Conservation (phyloP, 1,140 invertebrate genomes). For the Chionoecetes opilio region DNA sequence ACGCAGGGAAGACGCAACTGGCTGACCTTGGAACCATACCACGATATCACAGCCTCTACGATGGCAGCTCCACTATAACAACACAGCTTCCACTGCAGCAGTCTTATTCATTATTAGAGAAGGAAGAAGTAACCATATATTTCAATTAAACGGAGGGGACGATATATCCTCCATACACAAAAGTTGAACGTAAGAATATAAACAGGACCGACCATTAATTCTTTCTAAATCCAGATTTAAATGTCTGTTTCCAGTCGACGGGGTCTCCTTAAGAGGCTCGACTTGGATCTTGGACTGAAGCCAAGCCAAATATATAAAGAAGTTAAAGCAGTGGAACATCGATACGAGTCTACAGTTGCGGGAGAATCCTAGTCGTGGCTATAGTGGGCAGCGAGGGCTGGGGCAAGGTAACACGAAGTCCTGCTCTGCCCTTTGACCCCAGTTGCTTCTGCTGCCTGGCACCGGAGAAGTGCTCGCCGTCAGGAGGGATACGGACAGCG, state of each 20-base stretch:
- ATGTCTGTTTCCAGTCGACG: conserved; percentile 65
- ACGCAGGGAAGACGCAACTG: conserved; percentile 44
- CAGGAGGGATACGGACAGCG: neutral
- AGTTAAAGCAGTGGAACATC: conserved; percentile 74
- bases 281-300: conserved; percentile 68
- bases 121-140: conserved; percentile 21
- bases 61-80: neutral
- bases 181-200: conserved; percentile 41
- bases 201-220: conserved; percentile 46
- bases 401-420: neutral
- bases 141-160: conserved; percentile 7
- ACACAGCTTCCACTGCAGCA: neutral
- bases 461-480: neutral
- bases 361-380: conserved; percentile 59
- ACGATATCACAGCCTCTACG: neutral
- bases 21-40: conserved; percentile 68
- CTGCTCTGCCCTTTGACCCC: conserved; percentile 42
- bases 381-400: conserved; percentile 50
- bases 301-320: conserved; percentile 71
- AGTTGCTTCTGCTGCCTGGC: neutral
- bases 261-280: conserved; percentile 67
- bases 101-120: conserved; percentile 10
- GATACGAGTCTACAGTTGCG: conserved; percentile 69
- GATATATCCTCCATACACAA: conserved; percentile 17
- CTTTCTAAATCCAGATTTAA: conserved; percentile 59